Base-by-base conservation (phyloP, 37 sponge, comb jelly and placozoan genomes). In the Bolinopsis microptera region DNA sequence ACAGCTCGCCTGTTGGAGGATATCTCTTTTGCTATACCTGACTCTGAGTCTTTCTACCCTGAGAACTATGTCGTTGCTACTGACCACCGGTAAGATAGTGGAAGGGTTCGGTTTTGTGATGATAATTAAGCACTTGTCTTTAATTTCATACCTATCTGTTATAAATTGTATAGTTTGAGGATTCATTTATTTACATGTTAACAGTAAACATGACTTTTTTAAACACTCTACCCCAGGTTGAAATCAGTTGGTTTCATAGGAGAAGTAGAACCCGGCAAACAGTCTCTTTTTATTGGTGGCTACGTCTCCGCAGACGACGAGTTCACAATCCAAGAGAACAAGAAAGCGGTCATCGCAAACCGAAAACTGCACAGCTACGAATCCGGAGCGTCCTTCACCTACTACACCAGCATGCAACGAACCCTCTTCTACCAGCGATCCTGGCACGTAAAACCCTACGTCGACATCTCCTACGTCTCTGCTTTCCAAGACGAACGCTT, bases 281-380 rank as follows among this genome's bases (percentile, higher is more conserved):
- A 32, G 37, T 34, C 37, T 9, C 34, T 80, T 8, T 80, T 80
- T 22, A 35, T 80, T 80, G 82, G 32, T 1, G 82, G 82, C 38
- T 80, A 80, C 82, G 82, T 80, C 34, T 80, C 82, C 2, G 36
- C 82, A 2, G 82, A 80, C 37, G 82, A 31, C 38, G 82, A 80
- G 36, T 80, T 80, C 22, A 80, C 82, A 2, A 33, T 21, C 8
- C 82, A 80, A 22, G 82, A 80, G 30, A 13, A 31, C 38, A 80
- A 80, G 38, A 80, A 36, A 35, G 32, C 82, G 3, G 82, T 5
- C 9, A 35, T 80, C 38, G 34, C 82, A 16, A 80, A 80, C 82
- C 35, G 82, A 34, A 24, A 80, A 24, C 82, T 80, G 5, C 2
- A 28, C 37, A 1, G 8, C 5, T 34, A 80, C 1, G 38, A 24